Evolutionary conservation across 2,888 invertebrate species (phyloP), one percentile per base, ranked within the genome.

Genomic region (Eupithecia subumbrata): DNA sequence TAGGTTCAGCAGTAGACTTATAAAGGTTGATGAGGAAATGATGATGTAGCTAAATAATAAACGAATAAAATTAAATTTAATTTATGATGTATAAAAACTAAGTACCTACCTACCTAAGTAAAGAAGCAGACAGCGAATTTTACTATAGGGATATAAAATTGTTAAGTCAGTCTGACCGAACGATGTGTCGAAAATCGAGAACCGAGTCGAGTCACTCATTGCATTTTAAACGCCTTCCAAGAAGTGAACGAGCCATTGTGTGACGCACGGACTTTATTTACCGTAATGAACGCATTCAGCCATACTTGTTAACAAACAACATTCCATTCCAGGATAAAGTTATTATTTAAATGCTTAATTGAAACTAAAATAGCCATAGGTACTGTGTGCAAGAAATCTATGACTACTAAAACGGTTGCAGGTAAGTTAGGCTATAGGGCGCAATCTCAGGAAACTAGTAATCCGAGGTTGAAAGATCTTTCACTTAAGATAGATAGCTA

Each of bases 191-290:
- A 80, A 78, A 75, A 76, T 76, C 48, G 45, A 43, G 68, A 75
- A 77, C 25, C 76, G 63, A 74, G 75, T 69, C 78, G 63, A 74
- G 75, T 69, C 78, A 67, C 75, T 79, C 56, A 64, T 76, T 69
- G 76, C 79, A 78, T 73, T 75, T 68, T 73, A 79, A 80, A 72
- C 80, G 70, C 72, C 73, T 82, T 82, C 82, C 76, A 56, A 80
- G 82, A 82, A 82, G 73, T 70, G 77, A 75, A 76, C 78, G 69
- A 76, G 73, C 56, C 72, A 60, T 78, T 77, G 77, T 76, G 71
- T 78, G 80, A 79, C 78, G 79, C 80, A 78, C 77, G 69, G 76
- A 69, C 75, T 79, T 78, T 78, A 78, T 80, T 77, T 80, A 80
- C 80, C 82, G 80, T 80, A 79, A 79, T 73, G 71, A 79, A 76